These are phyloP conservation scores for Agonopterix heracliana DNA, from an alignment of 2,888 invertebrate genomes.

Conservation along the genomic window DNA sequence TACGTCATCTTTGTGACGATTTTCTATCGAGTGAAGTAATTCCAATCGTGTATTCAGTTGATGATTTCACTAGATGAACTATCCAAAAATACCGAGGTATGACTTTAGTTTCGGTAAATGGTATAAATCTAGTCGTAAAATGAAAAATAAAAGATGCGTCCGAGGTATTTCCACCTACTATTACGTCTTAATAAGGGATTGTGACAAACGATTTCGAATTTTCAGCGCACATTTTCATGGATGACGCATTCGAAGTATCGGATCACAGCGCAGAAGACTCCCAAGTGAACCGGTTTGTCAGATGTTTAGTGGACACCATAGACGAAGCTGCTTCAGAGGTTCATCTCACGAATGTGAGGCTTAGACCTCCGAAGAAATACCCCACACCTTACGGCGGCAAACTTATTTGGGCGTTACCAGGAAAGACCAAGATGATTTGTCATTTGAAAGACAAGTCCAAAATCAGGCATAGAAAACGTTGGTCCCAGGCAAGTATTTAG, in stretches of 20 bases:
- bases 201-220: background rate
- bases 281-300: conserved; percentile 88
- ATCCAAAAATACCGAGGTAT: too few relatives aligned
- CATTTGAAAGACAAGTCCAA: conserved; percentile 93
- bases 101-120: too few relatives aligned
- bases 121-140: too few relatives aligned
- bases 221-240: conserved; percentile 88
- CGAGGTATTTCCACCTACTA: too few relatives aligned
- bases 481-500: conserved; percentile 84
- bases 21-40: too few relatives aligned
- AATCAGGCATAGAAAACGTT: conserved; percentile 92
- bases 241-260: conserved; percentile 85
- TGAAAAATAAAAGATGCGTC: too few relatives aligned
- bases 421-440: conserved; percentile 88
- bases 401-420: conserved; percentile 88
- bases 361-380: conserved; percentile 83
- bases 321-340: conserved; percentile 85
- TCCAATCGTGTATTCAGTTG: too few relatives aligned
- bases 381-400: conserved; percentile 92
- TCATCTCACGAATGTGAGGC: conserved; percentile 78
- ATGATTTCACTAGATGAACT: too few relatives aligned
- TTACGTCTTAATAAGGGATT: too few relatives aligned
- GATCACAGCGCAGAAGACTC: conserved; percentile 81
- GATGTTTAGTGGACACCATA: conserved; percentile 81
- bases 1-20: too few relatives aligned